Evolutionary conservation across 2,888 invertebrate genomes (phyloP), one percentile per base, ranked within the genome.

Genomic region (Ryuthela nishihirai): DNA sequence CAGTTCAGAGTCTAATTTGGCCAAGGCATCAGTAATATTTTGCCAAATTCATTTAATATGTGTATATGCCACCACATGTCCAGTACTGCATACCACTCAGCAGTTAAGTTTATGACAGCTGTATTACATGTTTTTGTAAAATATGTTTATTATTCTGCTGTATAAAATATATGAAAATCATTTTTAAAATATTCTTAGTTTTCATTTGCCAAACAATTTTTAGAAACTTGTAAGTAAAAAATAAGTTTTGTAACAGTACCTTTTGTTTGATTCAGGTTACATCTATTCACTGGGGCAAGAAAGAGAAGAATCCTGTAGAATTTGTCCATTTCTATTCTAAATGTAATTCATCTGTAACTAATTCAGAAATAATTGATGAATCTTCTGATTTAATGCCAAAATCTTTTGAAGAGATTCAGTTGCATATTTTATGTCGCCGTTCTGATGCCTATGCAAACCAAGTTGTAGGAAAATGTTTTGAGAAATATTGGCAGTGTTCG

Each of bases 281-380:
- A n/a, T 46, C 54, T 20, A 39, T 63, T 20, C 45, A 52, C 29
- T 65, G 62, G 56, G 66, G 66, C 7, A 63, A 64, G 54, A 61
- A 62, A 10, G 55, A 59, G 7, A 44, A 50, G 39, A 64, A 66
- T 41, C 66, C 66, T 12, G 60, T 66, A 10, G 59, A 65, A 21
- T 49, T 34, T 40, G 65, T 65, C 12, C 49, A 61, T 25, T 66
- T 66, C 41, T 66, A 59, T 38, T 49, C 56, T 12, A 66, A 66
- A 44, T 26, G 38, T 17, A 20, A 32, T 1, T 44, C 54, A 1
- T 25, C 46, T 25, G 20, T 12, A 4, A 49, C 52, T 4, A 24
- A 42, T 34, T 10, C 44, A 7, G 4, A 17, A 1, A 43, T 25
- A 21, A 24, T 20, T 4, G 35, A 24, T 21, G 52, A 53, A 38